Evolutionary conservation across 2,888 invertebrate genomes (phyloP), one percentile per base, ranked within the genome.

Genomic region (Acheta domesticus): DNA sequence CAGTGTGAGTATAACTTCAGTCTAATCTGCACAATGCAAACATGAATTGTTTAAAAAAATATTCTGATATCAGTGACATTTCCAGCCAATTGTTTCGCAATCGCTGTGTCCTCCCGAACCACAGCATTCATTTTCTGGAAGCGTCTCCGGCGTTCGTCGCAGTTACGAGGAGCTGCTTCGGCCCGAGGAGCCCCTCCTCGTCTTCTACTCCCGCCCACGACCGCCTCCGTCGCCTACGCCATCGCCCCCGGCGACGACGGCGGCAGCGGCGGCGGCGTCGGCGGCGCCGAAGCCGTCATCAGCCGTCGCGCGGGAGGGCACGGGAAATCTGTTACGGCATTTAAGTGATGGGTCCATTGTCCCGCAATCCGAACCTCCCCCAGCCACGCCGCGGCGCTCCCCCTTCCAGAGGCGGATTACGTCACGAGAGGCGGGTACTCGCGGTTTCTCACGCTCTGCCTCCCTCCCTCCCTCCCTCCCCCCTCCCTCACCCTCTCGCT

Each of bases 371-470:
- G 16, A 62, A n/a, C 62, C 62, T 62, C 62, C 62, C n/a, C 62
- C 62, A 62, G 62, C 16, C n/a, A 5, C 62, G 3, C 3, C 11
- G 8, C 62, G n/a, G 62, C 4, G 16, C 62, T 3, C n/a, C 14
- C 62, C 12, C 62, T 4, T 12, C 62, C 62, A 5, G 23, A 23
- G 4, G 4, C 62, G 36, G 36, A 36, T 62, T 62, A n/a, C 62
- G 62, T 62, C 62, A 62, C 62, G 62, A 62, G 62, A 62, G 62
- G 62, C 62, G 62, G 62, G 62, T 62, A 62, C 62, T 62, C 62
- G 62, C n/a, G 62, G 62, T 62, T 62, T 62, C 62, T 62, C 62
- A 62, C 62, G 62, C 62, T 62, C 62, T 5, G 16, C n/a, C 14
- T n/a, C 62, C 16, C n/a, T n/a, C 62, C n/a, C n/a, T n/a, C 62